A percentile compares a stretch with the other conserved stretches of the same genome.
Conservation (phyloP, 2,113 vertebrate species). For the Etheostoma spectabile region DNA sequence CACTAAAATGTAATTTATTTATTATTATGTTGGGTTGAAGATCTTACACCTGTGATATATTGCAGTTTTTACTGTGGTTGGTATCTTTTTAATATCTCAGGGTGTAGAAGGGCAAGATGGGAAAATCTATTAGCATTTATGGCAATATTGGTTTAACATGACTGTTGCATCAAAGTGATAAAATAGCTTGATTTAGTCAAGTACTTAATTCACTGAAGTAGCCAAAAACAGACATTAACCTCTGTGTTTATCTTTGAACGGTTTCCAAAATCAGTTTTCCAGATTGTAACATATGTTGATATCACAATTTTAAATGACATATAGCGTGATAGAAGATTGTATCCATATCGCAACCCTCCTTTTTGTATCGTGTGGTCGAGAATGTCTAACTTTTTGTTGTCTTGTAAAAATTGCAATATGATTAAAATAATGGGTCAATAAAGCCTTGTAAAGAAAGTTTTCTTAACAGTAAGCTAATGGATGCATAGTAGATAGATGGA, state of each 20-base stretch:
- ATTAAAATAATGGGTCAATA: background rate
- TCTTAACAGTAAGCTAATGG: background rate
- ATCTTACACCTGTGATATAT: background rate
- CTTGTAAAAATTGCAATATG: background rate
- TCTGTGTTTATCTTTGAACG: background rate
- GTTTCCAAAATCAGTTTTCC: background rate
- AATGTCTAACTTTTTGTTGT: background rate
- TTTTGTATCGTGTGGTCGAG: background rate
- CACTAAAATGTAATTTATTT: background rate
- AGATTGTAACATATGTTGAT: background rate
- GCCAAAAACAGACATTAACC: background rate
- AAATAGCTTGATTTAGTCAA: background rate
- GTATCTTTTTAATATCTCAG: background rate
- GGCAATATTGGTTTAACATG: background rate
- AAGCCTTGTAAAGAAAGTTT: background rate
- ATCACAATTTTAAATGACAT: background rate
- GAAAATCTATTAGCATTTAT: background rate
- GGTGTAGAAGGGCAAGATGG: background rate
- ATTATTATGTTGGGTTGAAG: background rate
- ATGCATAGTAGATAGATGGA: background rate
- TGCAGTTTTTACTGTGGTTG: too few relatives aligned
- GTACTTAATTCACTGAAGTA: background rate
- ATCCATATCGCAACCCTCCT: background rate
- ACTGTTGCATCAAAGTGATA: background rate
- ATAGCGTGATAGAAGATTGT: background rate